Base-by-base conservation (phyloP, 2,888 invertebrate species). In the Eupithecia abbreviata region DNA sequence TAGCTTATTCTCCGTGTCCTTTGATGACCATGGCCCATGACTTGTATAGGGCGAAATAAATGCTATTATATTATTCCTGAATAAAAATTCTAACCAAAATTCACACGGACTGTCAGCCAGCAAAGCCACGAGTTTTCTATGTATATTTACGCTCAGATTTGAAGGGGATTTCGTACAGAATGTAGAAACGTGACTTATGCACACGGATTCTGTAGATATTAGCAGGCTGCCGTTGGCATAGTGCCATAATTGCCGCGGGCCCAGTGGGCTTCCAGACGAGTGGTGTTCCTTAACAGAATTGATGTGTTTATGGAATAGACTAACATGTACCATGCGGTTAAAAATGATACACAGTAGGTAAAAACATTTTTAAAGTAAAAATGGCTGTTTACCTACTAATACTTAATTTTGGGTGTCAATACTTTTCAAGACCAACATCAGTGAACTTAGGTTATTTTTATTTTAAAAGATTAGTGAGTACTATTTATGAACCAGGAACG, bases 191-290 rank as follows among this genome's bases (percentile, higher is more conserved):
- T 91, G 91, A 91, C 90, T 90, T 91, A 91, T 88, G 85, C 82
- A 85, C 85, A 85, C 88, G 89, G 85, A 88, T 84, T 88, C 84
- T 84, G 86, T 84, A 83, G 87, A 88, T 91, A 90, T 90, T 91
- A 90, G 87, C 88, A 87, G 87, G 89, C 86, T 89, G 87, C 84
- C 85, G 87, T 85, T 93, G 93, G 93, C 93, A 86, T 83, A 78
- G 80, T 84, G 93, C 93, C 93, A 93, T 92, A 91, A 91, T 89
- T 86, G 90, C 87, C 84, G 83, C 84, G 87, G 87, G 87, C 86
- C 85, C 86, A 84, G 87, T 88, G 87, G 88, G 86, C 86, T 87
- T 87, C 87, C 80, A 76, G 73, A 76, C 82, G 78, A 86, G 86
- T 89, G 88, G 87, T 87, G 85, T 85, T 89, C 85, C 85, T 90